These are phyloP conservation scores for Recurvirostra avosetta DNA, from an alignment of 2,113 vertebrate species.

Conservation along the genomic window DNA sequence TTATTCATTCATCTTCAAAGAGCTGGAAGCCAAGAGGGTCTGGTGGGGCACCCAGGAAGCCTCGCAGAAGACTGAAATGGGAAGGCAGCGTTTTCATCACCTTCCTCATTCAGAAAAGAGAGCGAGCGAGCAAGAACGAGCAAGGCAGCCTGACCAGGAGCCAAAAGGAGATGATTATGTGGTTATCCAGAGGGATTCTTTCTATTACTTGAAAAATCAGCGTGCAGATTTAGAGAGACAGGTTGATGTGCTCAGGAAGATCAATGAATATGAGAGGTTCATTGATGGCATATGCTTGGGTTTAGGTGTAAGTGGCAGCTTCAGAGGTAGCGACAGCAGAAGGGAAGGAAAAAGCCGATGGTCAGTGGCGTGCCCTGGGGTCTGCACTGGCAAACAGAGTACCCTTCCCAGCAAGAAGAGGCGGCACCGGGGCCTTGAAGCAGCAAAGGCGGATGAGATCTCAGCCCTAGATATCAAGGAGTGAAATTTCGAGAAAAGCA, in stretches of 20 bases:
- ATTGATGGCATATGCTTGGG: constrained; percentile 44
- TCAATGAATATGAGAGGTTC: constrained; percentile 53
- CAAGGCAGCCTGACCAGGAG: constrained; percentile 32
- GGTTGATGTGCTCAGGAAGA: constrained; percentile 57
- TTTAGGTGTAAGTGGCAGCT: not conserved
- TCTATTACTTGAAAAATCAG: constrained; percentile 67
- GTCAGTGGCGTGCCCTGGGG: not conserved
- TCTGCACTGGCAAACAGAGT: not conserved
- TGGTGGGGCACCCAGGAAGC: constrained; percentile 22
- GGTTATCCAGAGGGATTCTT: constrained; percentile 63
- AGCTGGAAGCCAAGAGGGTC: not conserved
- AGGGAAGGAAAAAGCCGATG: not conserved
- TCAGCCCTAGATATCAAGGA: not conserved
- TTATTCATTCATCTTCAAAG: constrained; percentile 36
- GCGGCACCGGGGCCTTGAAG: not conserved
- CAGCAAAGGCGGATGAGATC: not conserved
- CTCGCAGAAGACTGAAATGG: not conserved
- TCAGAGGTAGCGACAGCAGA: not conserved
- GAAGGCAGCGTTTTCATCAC: not conserved
- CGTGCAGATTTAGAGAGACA: constrained; percentile 58
- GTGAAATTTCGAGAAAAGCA: not conserved
- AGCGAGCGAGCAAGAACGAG: not conserved
- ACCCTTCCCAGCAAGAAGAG: not conserved
- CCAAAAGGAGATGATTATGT: constrained; percentile 58
- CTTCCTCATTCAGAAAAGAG: constrained; percentile 33